Evolutionary conservation across 2,113 vertebrate genomes (phyloP).

Genomic region (Anarrhichthys ocellatus): DNA sequence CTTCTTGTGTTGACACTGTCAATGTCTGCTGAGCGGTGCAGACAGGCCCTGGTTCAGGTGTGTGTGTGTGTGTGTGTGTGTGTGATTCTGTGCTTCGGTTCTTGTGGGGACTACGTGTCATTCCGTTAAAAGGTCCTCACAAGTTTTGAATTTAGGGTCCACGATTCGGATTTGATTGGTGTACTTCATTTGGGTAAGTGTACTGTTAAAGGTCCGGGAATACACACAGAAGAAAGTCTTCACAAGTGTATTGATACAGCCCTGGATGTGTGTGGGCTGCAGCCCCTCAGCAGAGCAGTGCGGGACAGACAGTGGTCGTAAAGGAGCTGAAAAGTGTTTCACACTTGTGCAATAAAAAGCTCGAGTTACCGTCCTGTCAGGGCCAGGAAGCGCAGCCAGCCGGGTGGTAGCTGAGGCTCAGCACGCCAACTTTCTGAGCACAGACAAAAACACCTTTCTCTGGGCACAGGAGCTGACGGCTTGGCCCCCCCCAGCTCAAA

Average conservation of each 20-base stretch:
- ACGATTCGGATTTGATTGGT: neutral
- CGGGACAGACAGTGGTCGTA: conserved; percentile 73
- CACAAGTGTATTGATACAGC: neutral
- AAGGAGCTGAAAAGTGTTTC: conserved; percentile 79
- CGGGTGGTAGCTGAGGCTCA: conserved; percentile 56
- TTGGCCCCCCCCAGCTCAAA: conserved; percentile 73
- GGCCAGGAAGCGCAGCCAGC: conserved; percentile 55
- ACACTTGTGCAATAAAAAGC: conserved; percentile 80
- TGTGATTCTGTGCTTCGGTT: conserved; percentile 2
- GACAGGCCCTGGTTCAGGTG: neutral
- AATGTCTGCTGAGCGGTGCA: conserved; percentile 5
- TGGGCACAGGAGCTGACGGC: conserved; percentile 71
- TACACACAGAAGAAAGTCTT: conserved; percentile 8
- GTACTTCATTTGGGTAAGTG: neutral
- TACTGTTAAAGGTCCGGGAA: neutral
- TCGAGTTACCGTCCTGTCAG: conserved; percentile 78
- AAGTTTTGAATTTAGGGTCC: neutral
- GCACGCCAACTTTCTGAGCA: conserved; percentile 66
- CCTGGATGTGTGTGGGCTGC: conserved; percentile 68
- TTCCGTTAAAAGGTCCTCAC: neutral
- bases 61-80: conserved; percentile 1
- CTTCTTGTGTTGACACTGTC: conserved; percentile 43
- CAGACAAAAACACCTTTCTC: conserved; percentile 86
- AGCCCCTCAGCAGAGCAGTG: conserved; percentile 66
- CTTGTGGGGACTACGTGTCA: neutral